Evolutionary conservation across 2,888 invertebrate species (phyloP).

Genomic region (Abscondita cerata): DNA sequence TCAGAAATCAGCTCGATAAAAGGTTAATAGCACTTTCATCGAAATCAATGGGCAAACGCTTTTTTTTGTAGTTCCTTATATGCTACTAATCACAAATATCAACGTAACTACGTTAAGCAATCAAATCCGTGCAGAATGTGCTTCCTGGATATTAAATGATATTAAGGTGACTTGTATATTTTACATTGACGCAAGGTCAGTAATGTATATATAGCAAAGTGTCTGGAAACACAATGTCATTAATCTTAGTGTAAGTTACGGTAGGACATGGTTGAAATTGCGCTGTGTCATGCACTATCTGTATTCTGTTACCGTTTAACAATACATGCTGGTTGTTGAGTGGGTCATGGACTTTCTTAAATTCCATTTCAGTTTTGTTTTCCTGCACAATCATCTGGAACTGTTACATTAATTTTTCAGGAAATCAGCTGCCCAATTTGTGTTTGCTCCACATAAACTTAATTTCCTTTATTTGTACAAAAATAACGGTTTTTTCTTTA

Average conservation of each 20-base stretch:
- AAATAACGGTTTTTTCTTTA: too few species aligned
- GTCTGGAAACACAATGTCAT: conserved; percentile 49
- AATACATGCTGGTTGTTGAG: conserved; percentile 40
- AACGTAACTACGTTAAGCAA: too few species aligned
- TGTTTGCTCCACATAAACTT: too few species aligned
- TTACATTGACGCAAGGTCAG: conserved; percentile 24
- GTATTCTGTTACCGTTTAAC: conserved; percentile 46
- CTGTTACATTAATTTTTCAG: too few species aligned
- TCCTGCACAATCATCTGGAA: too few species aligned
- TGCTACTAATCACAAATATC: too few species aligned
- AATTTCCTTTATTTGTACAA: too few species aligned
- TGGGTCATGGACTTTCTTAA: conserved; percentile 43
- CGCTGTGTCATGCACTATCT: conserved; percentile 53
- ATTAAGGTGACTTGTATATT: conserved; percentile 27
- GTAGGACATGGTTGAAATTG: conserved; percentile 53
- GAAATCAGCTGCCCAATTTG: too few species aligned
- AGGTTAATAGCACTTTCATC: too few species aligned
- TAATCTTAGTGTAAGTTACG: conserved; percentile 54
- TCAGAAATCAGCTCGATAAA: too few species aligned
- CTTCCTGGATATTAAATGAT: conserved; percentile 1
- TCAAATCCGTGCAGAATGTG: not conserved
- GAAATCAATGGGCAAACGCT: too few species aligned
- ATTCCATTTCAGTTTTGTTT: not conserved
- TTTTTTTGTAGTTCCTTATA: too few species aligned
- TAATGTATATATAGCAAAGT: conserved; percentile 29